Evolutionary conservation across 2,888 invertebrate species (phyloP).

Genomic region (Melanophora roralis): DNA sequence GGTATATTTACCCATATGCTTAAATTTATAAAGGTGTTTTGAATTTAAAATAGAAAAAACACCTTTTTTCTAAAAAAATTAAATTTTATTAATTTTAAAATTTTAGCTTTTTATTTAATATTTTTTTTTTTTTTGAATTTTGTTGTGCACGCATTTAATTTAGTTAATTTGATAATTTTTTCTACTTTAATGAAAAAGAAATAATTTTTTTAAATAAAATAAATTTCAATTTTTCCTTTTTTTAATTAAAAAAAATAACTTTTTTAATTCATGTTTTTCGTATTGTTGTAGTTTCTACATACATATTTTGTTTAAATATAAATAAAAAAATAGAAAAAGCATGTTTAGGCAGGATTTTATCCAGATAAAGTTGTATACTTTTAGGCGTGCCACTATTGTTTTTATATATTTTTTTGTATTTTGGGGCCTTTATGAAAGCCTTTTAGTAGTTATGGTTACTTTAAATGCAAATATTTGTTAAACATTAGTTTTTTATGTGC

Average conservation of each 20-base stretch:
- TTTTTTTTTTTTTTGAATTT: slow-evolving; percentile 64
- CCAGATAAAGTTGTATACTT: neutral
- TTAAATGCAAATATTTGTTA: too few species aligned
- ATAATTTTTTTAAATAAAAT: slow-evolving; percentile 11
- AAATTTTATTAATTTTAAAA: slow-evolving; percentile 55
- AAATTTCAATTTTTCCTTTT: slow-evolving; percentile 29
- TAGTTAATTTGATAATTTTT: slow-evolving; percentile 59
- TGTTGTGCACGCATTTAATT: slow-evolving; percentile 77
- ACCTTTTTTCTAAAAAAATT: slow-evolving; percentile 19
- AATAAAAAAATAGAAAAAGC: slow-evolving; percentile 26
- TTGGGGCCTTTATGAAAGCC: too few species aligned
- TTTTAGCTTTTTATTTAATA: slow-evolving; percentile 33
- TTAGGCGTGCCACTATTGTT: slow-evolving; percentile 10
- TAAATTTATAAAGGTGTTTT: slow-evolving; percentile 28
- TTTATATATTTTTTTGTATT: neutral
- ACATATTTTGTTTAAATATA: slow-evolving; percentile 9
- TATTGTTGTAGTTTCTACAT: slow-evolving; percentile 68
- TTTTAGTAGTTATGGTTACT: too few species aligned
- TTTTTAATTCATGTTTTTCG: slow-evolving; percentile 67
- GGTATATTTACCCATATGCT: slow-evolving; percentile 39
- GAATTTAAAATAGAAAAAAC: slow-evolving; percentile 12
- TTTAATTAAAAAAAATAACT: slow-evolving; percentile 20
- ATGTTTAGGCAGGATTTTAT: slow-evolving; percentile 4
- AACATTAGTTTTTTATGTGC: too few species aligned
- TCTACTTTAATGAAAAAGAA: slow-evolving; percentile 24